Conservation (phyloP, 2,888 invertebrate genomes). For the Lepidonotus clava region DNA sequence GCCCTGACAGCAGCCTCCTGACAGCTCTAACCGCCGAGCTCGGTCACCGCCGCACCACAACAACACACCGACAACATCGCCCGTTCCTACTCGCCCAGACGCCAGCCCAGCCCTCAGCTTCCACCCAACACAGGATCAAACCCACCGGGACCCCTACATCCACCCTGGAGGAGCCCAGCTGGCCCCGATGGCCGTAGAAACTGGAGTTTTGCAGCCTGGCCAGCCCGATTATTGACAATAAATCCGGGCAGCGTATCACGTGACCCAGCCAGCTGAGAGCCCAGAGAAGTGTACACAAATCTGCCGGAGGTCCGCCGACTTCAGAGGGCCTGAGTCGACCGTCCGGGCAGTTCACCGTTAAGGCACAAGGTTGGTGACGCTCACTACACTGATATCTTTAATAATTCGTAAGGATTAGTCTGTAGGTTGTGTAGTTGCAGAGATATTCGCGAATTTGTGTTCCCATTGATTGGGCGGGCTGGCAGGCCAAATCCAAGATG, state of each 20-base stretch:
- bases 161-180: background rate
- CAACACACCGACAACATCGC: conserved; percentile 23
- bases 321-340: background rate
- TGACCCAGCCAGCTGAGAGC: conserved; percentile 24
- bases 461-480: background rate
- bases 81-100: background rate
- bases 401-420: conserved; percentile 47
- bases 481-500: conserved; percentile 45
- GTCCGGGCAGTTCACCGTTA: background rate
- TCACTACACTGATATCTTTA: background rate
- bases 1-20: conserved; percentile 35
- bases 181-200: conserved; percentile 25
- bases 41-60: background rate
- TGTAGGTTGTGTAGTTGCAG: conserved; percentile 8
- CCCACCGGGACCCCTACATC: background rate
- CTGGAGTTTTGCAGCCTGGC: background rate
- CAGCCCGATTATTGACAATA: conserved; percentile 38
- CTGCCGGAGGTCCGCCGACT: background rate
- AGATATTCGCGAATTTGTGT: background rate
- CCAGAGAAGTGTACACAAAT: background rate
- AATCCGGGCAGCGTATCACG: conserved; percentile 44
- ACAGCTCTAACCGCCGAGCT: conserved; percentile 29
- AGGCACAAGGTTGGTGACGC: background rate
- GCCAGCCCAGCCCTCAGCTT: background rate
- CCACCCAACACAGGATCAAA: background rate